Evolutionary conservation across 2,888 invertebrate genomes (phyloP).

Genomic region (Caenorhabditis panamensis): DNA sequence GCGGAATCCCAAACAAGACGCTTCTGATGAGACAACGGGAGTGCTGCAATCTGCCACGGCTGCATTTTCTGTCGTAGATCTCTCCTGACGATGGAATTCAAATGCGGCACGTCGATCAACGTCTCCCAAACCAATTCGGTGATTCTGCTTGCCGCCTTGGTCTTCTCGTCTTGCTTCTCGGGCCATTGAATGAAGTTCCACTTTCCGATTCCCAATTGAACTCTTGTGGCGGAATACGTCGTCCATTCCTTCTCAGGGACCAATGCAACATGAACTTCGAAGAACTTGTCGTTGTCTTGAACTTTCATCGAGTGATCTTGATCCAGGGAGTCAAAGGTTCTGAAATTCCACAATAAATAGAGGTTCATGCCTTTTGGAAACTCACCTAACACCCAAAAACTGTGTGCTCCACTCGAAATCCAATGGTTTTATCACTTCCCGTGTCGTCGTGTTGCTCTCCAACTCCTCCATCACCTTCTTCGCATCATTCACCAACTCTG

Average conservation of each 20-base stretch:
- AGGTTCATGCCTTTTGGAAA: no score
- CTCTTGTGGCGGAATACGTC: slow-evolving; percentile 66
- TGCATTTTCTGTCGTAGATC: slow-evolving; percentile 69
- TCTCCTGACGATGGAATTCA: slow-evolving; percentile 70
- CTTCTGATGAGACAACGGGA: slow-evolving; percentile 73
- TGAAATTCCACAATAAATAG: not conserved
- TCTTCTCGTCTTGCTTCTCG: slow-evolving; percentile 9
- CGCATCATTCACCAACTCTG: slow-evolving; percentile 1
- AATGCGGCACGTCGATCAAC: slow-evolving; percentile 70
- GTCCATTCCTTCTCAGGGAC: slow-evolving; percentile 65
- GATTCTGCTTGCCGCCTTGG: slow-evolving; percentile 22
- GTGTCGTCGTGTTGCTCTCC: slow-evolving; percentile 23
- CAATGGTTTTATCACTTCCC: slow-evolving; percentile 38
- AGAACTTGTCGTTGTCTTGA: slow-evolving; percentile 12
- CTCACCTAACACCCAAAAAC: slow-evolving; percentile 26
- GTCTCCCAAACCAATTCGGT: slow-evolving; percentile 51
- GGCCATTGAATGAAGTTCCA: slow-evolving; percentile 62
- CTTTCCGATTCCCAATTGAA: slow-evolving; percentile 59
- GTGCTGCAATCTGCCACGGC: slow-evolving; percentile 72
- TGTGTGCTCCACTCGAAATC: slow-evolving; percentile 37
- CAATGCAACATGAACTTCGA: slow-evolving; percentile 50
- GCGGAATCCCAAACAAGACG: slow-evolving; percentile 73
- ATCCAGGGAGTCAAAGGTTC: slow-evolving; percentile 22
- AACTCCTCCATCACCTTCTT: slow-evolving; percentile 12
- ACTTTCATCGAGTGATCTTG: slow-evolving; percentile 37